Evolutionary conservation across 64 coral and sea anemone genomes (phyloP).

Genomic region (Cladopsammia gracilis): DNA sequence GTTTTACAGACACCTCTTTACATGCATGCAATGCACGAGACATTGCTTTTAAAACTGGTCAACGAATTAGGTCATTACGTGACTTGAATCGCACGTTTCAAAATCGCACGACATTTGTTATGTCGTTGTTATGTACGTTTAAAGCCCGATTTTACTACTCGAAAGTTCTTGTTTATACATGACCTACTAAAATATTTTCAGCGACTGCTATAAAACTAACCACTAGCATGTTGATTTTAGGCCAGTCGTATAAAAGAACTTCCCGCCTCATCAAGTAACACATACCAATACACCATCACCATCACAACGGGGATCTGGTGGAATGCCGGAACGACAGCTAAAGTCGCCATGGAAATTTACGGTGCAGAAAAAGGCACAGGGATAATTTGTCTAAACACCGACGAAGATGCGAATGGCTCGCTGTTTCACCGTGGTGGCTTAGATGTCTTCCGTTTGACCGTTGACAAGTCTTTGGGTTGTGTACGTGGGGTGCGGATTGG

Average conservation of each 20-base stretch:
- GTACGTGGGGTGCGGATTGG: constrained; percentile 25
- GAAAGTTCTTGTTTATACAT: neutral
- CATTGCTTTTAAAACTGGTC: too few species aligned
- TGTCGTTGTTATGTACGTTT: too few species aligned
- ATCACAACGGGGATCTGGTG: constrained; percentile 24
- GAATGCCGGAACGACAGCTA: neutral
- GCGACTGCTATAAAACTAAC: neutral
- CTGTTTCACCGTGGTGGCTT: neutral
- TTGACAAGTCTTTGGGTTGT: neutral
- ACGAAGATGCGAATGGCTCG: neutral
- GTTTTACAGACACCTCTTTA: too few species aligned
- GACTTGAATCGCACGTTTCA: too few species aligned
- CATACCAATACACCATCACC: neutral
- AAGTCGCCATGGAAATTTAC: constrained; percentile 6
- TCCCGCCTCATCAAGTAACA: neutral
- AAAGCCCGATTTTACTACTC: too few species aligned
- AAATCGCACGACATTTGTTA: too few species aligned
- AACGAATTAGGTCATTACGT: too few species aligned
- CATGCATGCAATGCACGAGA: too few species aligned
- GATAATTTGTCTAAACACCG: neutral
- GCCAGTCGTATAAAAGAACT: neutral
- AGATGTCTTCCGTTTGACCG: constrained; percentile 18
- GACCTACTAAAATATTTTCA: too few species aligned
- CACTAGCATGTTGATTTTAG: neutral
- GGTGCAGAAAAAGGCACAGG: neutral